Evolutionary conservation across 1,140 invertebrate genomes (phyloP).

Genomic region (Leptestheria dahalacensis): DNA sequence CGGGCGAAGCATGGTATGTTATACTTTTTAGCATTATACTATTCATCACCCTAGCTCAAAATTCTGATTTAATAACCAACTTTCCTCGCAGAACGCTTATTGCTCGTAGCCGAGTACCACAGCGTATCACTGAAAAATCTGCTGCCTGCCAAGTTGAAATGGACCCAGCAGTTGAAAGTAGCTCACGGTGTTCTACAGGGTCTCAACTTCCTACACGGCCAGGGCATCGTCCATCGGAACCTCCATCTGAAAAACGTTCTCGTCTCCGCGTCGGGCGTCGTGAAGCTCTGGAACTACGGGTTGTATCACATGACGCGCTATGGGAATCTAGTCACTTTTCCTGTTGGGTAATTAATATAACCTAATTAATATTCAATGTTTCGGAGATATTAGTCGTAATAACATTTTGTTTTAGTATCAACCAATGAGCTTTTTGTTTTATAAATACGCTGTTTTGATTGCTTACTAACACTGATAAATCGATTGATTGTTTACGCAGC

Average conservation of each 20-base stretch:
- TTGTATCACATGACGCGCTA: conserved; percentile 76
- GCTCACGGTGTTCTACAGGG: conserved; percentile 54
- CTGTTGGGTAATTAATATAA: conserved; percentile 56
- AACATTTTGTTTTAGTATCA: too few relatives aligned
- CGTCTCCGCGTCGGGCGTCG: conserved; percentile 47
- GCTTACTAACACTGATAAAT: not conserved
- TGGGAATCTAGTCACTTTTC: conserved; percentile 75
- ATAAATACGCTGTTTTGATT: too few relatives aligned
- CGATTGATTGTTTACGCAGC: conserved; percentile 27
- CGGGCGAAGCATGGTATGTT: too few relatives aligned
- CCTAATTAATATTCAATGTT: conserved; percentile 10
- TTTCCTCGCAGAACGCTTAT: conserved; percentile 59
- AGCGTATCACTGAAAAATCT: conserved; percentile 19
- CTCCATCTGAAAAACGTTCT: conserved; percentile 71
- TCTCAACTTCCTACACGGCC: conserved; percentile 52
- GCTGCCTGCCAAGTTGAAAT: conserved; percentile 25
- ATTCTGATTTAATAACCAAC: conserved; percentile 19
- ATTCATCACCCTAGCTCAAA: too few relatives aligned
- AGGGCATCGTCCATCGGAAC: conserved; percentile 60
- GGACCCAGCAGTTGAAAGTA: conserved; percentile 43
- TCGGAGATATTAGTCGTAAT: too few relatives aligned
- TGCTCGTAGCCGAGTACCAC: conserved; percentile 71
- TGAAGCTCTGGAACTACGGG: conserved; percentile 85
- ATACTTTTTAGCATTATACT: not conserved
- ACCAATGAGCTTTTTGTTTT: too few relatives aligned